phyloP scores from a whole-genome alignment of 2,888 invertebrate species.

The Acleris literana region DNA sequence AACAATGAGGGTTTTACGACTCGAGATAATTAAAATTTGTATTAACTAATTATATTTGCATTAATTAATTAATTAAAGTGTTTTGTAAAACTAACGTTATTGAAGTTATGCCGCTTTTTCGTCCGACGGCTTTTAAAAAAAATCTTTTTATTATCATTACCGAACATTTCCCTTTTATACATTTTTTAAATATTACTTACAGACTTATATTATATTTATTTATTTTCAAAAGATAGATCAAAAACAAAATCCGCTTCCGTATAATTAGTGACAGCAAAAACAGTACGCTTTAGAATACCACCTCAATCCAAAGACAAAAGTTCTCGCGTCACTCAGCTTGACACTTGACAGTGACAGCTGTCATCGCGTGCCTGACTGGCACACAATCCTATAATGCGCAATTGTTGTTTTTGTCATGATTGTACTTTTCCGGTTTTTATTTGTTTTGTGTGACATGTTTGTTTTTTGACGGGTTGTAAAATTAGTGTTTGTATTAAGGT shows the following conservation, averaged over 20 bases:
- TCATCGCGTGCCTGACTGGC: constrained; percentile 23
- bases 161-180: too few species aligned
- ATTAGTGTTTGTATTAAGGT: constrained; percentile 5
- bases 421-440: constrained; percentile 16
- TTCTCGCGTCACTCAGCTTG: neutral
- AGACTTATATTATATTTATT: too few species aligned
- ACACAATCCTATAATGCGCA: constrained; percentile 17
- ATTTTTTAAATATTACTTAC: too few species aligned
- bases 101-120: constrained; percentile 5
- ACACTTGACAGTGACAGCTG: constrained; percentile 28
- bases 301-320: neutral
- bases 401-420: constrained; percentile 16
- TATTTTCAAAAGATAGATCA: too few species aligned
- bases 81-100: neutral
- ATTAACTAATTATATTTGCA: constrained; percentile 22
- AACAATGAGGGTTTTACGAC: constrained; percentile 19
- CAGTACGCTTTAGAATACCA: too few species aligned
- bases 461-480: constrained; percentile 22
- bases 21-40: constrained; percentile 7
- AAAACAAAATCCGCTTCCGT: too few species aligned
- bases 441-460: constrained; percentile 32
- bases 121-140: too few species aligned
- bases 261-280: too few species aligned
- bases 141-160: too few species aligned
- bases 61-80: constrained; percentile 5